These are phyloP conservation scores for Porites cylindrica DNA, from an alignment of 92 coral and sea anemone species.

Conservation along the genomic window DNA sequence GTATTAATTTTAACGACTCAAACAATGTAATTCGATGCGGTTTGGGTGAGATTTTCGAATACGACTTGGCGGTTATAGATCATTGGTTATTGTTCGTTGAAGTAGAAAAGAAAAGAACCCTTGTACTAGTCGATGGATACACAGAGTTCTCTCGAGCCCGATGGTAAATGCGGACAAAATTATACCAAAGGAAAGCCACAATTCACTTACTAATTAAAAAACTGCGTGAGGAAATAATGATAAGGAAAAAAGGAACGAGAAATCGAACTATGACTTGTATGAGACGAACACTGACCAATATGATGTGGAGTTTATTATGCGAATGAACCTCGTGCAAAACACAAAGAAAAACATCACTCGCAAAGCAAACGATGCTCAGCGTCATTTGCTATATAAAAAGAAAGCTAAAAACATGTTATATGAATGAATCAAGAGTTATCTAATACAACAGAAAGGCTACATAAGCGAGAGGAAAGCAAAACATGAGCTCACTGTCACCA, in stretches of 20 bases:
- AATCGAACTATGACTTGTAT: not conserved
- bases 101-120: not conserved
- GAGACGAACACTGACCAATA: conserved; percentile 10
- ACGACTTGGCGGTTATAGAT: conserved; percentile 7
- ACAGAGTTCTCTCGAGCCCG: not conserved
- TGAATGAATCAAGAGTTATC: not conserved
- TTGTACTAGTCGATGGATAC: conserved; percentile 11
- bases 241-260: conserved; percentile 5
- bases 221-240: not conserved
- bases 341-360: conserved; percentile 39
- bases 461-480: not conserved
- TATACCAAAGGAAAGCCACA: not conserved
- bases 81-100: conserved; percentile 27
- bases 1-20: not conserved
- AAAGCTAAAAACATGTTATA: not conserved
- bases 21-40: conserved; percentile 1
- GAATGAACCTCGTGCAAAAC: conserved; percentile 53
- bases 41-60: not conserved
- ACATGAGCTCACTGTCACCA: not conserved
- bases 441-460: not conserved
- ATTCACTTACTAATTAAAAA: not conserved
- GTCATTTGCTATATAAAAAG: not conserved
- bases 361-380: conserved; percentile 25
- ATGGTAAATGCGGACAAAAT: not conserved
- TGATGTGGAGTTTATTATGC: conserved; percentile 4